A percentile compares a stretch with the other conserved stretches of the same genome.
phyloP scores from a whole-genome alignment of 2,888 invertebrate genomes.

The Protonemura montana region DNA sequence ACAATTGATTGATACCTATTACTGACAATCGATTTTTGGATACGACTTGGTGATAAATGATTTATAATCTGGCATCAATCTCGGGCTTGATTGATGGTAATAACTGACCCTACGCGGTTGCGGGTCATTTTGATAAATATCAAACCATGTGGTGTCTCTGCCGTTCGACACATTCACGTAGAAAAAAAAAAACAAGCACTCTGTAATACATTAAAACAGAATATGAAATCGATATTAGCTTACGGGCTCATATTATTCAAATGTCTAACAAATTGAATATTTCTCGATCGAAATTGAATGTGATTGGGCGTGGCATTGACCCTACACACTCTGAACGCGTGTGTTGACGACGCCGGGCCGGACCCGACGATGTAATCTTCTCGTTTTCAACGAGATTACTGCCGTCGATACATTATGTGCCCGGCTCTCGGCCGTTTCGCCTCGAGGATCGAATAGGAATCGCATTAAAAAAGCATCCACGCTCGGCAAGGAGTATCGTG shows the following conservation, averaged over 20 bases:
- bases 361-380: constrained; percentile 1
- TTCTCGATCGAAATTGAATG: not conserved
- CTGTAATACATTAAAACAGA: not conserved
- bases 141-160: not conserved
- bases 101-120: not conserved
- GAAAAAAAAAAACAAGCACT: not conserved
- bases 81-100: not conserved
- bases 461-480: not conserved
- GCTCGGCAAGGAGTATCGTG: too few relatives aligned
- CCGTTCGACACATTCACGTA: not conserved
- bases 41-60: not conserved
- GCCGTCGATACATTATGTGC: not conserved
- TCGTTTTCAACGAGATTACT: constrained; percentile 7
- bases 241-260: constrained; percentile 5
- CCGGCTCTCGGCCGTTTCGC: not conserved
- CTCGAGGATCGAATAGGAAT: not conserved
- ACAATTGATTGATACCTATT: not conserved
- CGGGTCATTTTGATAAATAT: not conserved
- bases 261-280: constrained; percentile 7
- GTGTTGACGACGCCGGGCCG: not conserved
- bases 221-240: not conserved
- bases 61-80: not conserved
- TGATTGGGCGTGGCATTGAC: constrained; percentile 5
- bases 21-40: not conserved
- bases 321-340: not conserved